Percentiles rank a stretch among this genome's conserved stretches.
Evolutionary conservation across 2,888 invertebrate species (phyloP).

Genomic region (Aspidiotus destructor): DNA sequence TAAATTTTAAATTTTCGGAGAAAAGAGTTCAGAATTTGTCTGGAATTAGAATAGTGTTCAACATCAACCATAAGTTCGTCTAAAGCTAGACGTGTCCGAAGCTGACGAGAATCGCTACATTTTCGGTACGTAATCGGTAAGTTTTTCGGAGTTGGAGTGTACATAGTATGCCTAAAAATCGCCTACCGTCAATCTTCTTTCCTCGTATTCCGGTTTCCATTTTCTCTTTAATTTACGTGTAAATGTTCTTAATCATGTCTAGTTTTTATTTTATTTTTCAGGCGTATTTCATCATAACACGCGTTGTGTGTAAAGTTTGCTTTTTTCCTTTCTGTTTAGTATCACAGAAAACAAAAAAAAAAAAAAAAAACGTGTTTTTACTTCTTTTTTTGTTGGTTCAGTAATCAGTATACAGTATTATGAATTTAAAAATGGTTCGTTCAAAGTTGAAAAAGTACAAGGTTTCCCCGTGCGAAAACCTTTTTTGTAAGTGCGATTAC

Average conservation of each 20-base stretch:
- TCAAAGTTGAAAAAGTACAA: slow-evolving; percentile 26
- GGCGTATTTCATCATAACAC: slow-evolving; percentile 29
- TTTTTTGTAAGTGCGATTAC: slow-evolving; percentile 22
- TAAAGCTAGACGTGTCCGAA: too few species aligned
- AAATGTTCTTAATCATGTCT: slow-evolving; percentile 26
- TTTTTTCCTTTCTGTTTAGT: slow-evolving; percentile 24
- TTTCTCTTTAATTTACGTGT: background rate
- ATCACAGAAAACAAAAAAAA: background rate
- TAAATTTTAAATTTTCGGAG: too few species aligned
- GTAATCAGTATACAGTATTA: background rate
- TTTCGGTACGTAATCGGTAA: too few species aligned
- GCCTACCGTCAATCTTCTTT: background rate
- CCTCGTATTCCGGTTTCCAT: background rate
- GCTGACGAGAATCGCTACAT: too few species aligned
- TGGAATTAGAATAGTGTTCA: too few species aligned
- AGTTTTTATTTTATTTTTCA: slow-evolving; percentile 31
- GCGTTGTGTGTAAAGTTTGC: slow-evolving; percentile 26
- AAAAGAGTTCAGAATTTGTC: too few species aligned
- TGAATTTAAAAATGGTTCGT: slow-evolving; percentile 11
- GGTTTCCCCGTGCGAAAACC: slow-evolving; percentile 19
- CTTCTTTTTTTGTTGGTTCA: slow-evolving; percentile 24
- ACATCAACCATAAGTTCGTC: too few species aligned
- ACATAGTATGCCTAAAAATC: too few species aligned
- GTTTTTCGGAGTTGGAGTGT: too few species aligned
- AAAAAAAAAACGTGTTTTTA: background rate